Percentiles rank a stretch among this genome's conserved stretches.
Conservation (phyloP, 2,888 invertebrate genomes). For the Apamea sordens region DNA sequence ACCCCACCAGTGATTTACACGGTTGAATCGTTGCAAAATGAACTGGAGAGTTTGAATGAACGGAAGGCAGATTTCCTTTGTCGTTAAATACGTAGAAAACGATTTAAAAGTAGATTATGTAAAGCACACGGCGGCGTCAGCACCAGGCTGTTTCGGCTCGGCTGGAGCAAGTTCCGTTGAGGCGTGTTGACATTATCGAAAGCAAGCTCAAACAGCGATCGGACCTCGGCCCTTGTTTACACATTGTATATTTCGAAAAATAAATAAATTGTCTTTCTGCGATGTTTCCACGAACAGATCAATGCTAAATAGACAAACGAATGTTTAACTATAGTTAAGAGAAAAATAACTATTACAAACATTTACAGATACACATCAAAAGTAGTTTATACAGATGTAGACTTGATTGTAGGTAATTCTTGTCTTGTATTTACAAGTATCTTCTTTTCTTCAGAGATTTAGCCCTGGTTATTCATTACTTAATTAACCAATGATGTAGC, state of each 20-base stretch:
- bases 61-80: slow-evolving; percentile 61
- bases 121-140: slow-evolving; percentile 73
- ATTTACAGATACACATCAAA: slow-evolving; percentile 44
- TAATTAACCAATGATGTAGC: slow-evolving; percentile 32
- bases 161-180: slow-evolving; percentile 85
- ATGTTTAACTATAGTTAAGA: slow-evolving; percentile 56
- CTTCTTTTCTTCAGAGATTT: slow-evolving; percentile 17
- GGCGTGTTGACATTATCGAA: slow-evolving; percentile 88
- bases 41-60: slow-evolving; percentile 51
- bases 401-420: background rate
- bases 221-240: slow-evolving; percentile 77
- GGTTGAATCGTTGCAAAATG: slow-evolving; percentile 35
- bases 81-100: slow-evolving; percentile 60
- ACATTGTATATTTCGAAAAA: slow-evolving; percentile 84
- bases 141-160: slow-evolving; percentile 60
- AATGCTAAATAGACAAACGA: slow-evolving; percentile 64
- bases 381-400: slow-evolving; percentile 30
- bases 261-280: slow-evolving; percentile 80
- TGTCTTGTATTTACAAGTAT: slow-evolving; percentile 17
- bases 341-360: slow-evolving; percentile 46
- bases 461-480: slow-evolving; percentile 11
- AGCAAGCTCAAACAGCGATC: slow-evolving; percentile 85
- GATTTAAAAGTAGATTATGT: slow-evolving; percentile 79
- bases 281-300: slow-evolving; percentile 76
- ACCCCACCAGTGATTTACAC: slow-evolving; percentile 13